These are phyloP conservation scores for Okapia johnstoni DNA, from an alignment of 2,113 vertebrate genomes.

Conservation along the genomic window DNA sequence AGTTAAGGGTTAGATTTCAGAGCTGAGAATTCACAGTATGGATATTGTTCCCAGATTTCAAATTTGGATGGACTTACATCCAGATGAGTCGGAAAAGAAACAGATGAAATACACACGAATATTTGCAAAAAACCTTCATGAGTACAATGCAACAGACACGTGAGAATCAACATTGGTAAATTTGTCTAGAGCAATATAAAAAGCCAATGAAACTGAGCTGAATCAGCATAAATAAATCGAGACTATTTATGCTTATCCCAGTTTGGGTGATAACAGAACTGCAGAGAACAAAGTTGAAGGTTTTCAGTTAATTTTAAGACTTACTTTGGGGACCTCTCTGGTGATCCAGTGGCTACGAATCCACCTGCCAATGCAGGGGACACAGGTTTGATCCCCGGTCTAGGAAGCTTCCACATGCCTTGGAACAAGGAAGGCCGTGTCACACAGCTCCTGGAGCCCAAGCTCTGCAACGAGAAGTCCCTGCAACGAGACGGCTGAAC, in stretches of 20 bases:
- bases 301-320: neutral
- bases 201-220: neutral
- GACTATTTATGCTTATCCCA: neutral
- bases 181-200: neutral
- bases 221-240: neutral
- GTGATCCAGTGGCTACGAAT: neutral
- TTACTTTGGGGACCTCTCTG: neutral
- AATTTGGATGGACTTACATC: neutral
- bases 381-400: neutral
- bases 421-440: neutral
- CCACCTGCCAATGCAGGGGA: neutral
- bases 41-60: constrained; percentile 22
- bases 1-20: neutral
- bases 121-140: constrained; percentile 21
- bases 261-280: neutral
- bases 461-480: neutral
- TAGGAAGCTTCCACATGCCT: neutral
- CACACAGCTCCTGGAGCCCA: neutral
- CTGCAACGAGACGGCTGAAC: accelerated
- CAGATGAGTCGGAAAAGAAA: constrained; percentile 8
- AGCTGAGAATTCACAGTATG: neutral
- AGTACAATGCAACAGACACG: neutral
- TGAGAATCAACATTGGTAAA: neutral
- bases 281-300: neutral
- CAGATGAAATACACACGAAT: neutral